phyloP scores from a whole-genome alignment of 1,140 invertebrate species.

The Protaetia brevitarsis region DNA sequence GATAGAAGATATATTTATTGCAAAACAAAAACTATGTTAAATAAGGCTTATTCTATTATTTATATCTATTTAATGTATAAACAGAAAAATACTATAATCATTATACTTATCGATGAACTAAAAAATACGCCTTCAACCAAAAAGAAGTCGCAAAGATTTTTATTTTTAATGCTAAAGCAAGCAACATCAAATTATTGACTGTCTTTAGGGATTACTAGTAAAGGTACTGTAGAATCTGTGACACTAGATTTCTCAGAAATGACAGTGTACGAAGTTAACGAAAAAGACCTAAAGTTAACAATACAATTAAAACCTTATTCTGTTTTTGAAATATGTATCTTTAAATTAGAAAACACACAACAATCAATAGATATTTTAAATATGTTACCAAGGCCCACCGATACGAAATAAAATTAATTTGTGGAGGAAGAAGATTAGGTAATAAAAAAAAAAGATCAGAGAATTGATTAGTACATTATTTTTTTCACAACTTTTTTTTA shows the following conservation, averaged over 20 bases:
- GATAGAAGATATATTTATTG: no score
- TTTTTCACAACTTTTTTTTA: not conserved
- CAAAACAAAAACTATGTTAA: no score
- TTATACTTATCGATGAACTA: no score
- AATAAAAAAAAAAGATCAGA: not conserved
- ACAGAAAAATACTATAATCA: no score
- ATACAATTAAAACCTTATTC: not conserved
- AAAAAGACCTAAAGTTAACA: not conserved
- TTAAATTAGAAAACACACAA: not conserved
- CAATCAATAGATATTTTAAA: conserved; percentile 5
- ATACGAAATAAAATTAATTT: not conserved
- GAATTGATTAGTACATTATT: not conserved
- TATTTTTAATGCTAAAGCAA: no score
- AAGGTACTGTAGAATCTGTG: no score
- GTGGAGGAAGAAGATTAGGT: not conserved
- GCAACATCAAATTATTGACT: no score
- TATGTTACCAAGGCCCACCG: not conserved
- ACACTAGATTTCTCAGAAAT: not conserved
- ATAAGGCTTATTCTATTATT: no score
- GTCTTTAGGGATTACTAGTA: no score
- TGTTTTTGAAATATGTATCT: not conserved
- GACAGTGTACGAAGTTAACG: not conserved
- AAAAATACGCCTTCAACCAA: no score
- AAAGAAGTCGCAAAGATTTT: no score
- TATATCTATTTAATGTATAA: no score